Evolutionary conservation across 2,888 invertebrate species (phyloP).

Genomic region (Pachycephus smyrnensis): DNA sequence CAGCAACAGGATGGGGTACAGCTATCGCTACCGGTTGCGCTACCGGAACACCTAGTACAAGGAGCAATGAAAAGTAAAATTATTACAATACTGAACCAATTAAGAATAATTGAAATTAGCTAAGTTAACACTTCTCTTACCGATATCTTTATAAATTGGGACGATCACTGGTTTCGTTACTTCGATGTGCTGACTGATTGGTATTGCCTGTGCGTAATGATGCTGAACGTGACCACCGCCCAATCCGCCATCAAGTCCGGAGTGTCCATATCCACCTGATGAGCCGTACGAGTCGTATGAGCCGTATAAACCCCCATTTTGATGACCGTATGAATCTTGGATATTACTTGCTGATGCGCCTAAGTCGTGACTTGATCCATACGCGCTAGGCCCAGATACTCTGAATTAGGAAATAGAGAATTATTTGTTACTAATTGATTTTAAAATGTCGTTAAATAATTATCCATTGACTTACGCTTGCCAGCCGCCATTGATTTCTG

Average conservation of each 20-base stretch:
- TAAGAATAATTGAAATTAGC: background rate
- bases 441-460: background rate
- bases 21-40: slow-evolving; percentile 74
- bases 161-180: slow-evolving; percentile 76
- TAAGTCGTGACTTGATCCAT: background rate
- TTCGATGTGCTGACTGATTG: slow-evolving; percentile 74
- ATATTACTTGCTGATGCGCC: slow-evolving; percentile 4
- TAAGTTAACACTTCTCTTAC: slow-evolving; percentile 50
- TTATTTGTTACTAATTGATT: background rate
- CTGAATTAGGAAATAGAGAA: background rate
- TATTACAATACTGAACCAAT: background rate
- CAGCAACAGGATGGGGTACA: slow-evolving; percentile 71
- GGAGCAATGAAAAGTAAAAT: background rate
- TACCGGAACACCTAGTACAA: slow-evolving; percentile 69
- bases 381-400: background rate
- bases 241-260: slow-evolving; percentile 35
- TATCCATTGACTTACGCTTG: slow-evolving; percentile 44
- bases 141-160: slow-evolving; percentile 75
- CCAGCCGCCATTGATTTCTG: slow-evolving; percentile 41
- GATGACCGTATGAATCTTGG: slow-evolving; percentile 29
- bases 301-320: slow-evolving; percentile 30
- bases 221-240: slow-evolving; percentile 53
- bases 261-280: slow-evolving; percentile 28
- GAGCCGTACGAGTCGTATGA: slow-evolving; percentile 32
- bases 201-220: slow-evolving; percentile 68